A percentile compares a stretch with the other conserved stretches of the same genome.
Conservation (phyloP, 2,888 invertebrate species). For the Chrysolina oricalcia region DNA sequence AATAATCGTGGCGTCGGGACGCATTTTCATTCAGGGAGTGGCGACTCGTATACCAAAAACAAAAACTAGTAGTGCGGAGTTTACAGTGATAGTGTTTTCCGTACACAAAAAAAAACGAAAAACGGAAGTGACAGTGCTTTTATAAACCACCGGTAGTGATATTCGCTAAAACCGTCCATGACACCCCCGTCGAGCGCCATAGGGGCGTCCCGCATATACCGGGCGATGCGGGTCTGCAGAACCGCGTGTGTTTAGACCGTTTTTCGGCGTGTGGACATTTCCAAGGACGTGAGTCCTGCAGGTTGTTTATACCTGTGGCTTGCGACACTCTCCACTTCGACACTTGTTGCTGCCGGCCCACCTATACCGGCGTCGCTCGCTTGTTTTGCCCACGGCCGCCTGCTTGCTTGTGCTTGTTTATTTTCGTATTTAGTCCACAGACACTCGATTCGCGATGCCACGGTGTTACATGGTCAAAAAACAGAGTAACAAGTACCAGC, state of each 20-base stretch:
- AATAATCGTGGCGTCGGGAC: conserved; percentile 63
- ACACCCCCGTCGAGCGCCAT: not conserved
- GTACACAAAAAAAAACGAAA: conserved; percentile 34
- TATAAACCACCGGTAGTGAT: conserved; percentile 37
- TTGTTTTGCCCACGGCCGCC: conserved; percentile 67
- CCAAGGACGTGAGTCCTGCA: conserved; percentile 54
- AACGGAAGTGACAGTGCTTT: conserved; percentile 31
- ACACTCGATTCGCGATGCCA: conserved; percentile 74
- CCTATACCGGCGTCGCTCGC: conserved; percentile 64
- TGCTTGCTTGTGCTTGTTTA: conserved; percentile 57
- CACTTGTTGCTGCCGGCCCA: conserved; percentile 70
- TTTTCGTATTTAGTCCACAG: conserved; percentile 1
- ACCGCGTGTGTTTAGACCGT: conserved; percentile 41
- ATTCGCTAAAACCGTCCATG: conserved; percentile 52
- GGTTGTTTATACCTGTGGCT: conserved; percentile 70
- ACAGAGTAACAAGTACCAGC: conserved; percentile 74
- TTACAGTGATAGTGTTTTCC: conserved; percentile 32
- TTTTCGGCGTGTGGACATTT: conserved; percentile 35
- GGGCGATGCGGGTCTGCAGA: conserved; percentile 45
- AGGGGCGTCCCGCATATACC: conserved; percentile 38
- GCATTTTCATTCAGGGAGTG: conserved; percentile 70
- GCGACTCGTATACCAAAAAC: conserved; percentile 58
- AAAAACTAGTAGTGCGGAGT: not conserved
- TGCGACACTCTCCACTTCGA: conserved; percentile 64
- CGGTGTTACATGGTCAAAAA: conserved; percentile 86